phyloP scores from a whole-genome alignment of 2,113 vertebrate genomes.

The Orientallactaga bullata region DNA sequence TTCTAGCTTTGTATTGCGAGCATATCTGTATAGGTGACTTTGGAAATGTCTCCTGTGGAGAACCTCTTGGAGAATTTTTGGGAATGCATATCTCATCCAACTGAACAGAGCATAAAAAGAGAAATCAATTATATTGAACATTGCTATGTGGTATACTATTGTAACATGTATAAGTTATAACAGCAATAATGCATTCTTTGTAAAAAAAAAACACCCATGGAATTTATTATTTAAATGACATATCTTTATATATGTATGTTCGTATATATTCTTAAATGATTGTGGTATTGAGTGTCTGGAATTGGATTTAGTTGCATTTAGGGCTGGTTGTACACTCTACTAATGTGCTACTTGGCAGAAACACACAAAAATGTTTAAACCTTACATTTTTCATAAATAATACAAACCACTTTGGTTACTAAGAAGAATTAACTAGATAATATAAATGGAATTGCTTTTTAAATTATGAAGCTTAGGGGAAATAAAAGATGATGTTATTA shows the following conservation, averaged over 20 bases:
- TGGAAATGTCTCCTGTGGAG: conserved; percentile 18
- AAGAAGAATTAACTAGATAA: neutral
- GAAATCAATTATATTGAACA: neutral
- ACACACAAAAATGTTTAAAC: neutral
- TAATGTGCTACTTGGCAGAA: neutral
- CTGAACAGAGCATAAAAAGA: neutral
- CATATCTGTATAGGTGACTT: neutral
- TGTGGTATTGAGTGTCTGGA: neutral
- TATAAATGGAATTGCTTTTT: conserved; percentile 31
- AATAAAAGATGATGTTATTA: conserved; percentile 23
- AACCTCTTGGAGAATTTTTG: neutral
- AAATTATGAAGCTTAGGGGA: conserved; percentile 38
- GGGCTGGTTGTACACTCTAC: neutral
- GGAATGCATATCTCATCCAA: neutral
- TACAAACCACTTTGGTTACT: conserved; percentile 24
- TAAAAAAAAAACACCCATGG: conserved; percentile 10
- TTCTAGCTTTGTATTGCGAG: neutral
- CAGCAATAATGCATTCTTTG: neutral
- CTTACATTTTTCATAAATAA: neutral
- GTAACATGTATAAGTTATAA: neutral
- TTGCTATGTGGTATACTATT: neutral
- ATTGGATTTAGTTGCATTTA: neutral
- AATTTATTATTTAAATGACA: neutral
- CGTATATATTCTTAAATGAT: neutral
- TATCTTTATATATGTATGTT: no score